These are phyloP conservation scores for Tapera naevia DNA, from an alignment of 2,797 vertebrate species.

Conservation along the genomic window DNA sequence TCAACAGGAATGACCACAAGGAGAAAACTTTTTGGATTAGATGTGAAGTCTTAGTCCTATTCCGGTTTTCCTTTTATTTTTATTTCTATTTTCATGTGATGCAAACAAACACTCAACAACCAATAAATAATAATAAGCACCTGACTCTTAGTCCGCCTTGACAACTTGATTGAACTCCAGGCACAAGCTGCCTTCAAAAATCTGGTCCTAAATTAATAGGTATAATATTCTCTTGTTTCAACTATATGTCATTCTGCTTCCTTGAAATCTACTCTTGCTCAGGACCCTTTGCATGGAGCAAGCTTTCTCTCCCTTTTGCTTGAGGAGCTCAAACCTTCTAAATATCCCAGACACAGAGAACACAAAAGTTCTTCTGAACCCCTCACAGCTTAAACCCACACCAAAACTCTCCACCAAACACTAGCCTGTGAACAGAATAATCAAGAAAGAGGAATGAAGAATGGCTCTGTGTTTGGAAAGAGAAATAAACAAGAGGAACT, in stretches of 20 bases:
- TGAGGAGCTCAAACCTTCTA: background rate
- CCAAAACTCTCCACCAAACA: background rate
- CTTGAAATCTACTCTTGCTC: background rate
- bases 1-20: background rate
- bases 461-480: background rate
- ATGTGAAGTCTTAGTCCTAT: background rate
- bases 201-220: background rate
- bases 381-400: fast-evolving
- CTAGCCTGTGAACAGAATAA: background rate
- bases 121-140: background rate
- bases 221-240: background rate
- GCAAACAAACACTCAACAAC: background rate
- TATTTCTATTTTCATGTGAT: background rate
- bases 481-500: background rate
- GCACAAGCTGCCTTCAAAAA: background rate
- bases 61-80: background rate
- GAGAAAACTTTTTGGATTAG: background rate
- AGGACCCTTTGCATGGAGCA: background rate
- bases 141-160: background rate
- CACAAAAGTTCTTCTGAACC: background rate
- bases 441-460: background rate
- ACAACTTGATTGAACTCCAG: background rate
- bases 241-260: background rate
- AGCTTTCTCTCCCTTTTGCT: background rate
- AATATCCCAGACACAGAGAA: background rate